phyloP scores from a whole-genome alignment of 2,797 vertebrate species.

The Erithacus rubecula region DNA sequence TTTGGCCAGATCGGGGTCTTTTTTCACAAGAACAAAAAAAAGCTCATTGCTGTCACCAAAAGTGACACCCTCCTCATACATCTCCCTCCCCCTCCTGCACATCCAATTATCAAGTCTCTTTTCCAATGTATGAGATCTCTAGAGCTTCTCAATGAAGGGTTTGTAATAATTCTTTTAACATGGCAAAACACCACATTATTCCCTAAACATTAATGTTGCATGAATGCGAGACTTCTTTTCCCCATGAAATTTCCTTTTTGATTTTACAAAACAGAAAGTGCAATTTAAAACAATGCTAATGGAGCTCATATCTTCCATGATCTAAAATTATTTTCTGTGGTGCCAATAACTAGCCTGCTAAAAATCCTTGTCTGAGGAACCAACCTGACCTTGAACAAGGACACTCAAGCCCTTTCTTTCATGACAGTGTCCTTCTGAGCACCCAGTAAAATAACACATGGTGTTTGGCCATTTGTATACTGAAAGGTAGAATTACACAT shows the following conservation, averaged over 20 bases:
- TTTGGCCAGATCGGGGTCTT: neutral
- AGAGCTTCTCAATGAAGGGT: slow-evolving; percentile 68
- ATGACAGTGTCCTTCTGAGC: neutral
- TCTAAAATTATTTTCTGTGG: slow-evolving; percentile 15
- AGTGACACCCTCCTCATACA: slow-evolving; percentile 42
- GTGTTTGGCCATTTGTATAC: neutral
- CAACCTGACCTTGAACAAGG: neutral
- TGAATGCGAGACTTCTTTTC: slow-evolving; percentile 63
- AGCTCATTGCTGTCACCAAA: slow-evolving; percentile 55
- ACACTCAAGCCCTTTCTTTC: neutral
- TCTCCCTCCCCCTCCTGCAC: slow-evolving; percentile 46
- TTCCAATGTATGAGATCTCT: slow-evolving; percentile 60
- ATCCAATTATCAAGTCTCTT: slow-evolving; percentile 66
- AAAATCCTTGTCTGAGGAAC: neutral
- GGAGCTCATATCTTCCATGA: slow-evolving; percentile 7
- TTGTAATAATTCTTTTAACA: slow-evolving; percentile 72
- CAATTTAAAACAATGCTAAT: slow-evolving; percentile 65
- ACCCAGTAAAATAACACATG: neutral
- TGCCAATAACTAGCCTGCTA: neutral
- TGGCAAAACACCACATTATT: slow-evolving; percentile 69
- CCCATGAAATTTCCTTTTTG: slow-evolving; percentile 64
- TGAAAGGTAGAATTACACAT: neutral
- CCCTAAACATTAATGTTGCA: slow-evolving; percentile 72
- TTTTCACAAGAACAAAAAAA: slow-evolving; percentile 37
- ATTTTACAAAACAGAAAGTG: slow-evolving; percentile 67